Conservation (phyloP, 2,113 vertebrate genomes). For the Pyrgilauda ruficollis region DNA sequence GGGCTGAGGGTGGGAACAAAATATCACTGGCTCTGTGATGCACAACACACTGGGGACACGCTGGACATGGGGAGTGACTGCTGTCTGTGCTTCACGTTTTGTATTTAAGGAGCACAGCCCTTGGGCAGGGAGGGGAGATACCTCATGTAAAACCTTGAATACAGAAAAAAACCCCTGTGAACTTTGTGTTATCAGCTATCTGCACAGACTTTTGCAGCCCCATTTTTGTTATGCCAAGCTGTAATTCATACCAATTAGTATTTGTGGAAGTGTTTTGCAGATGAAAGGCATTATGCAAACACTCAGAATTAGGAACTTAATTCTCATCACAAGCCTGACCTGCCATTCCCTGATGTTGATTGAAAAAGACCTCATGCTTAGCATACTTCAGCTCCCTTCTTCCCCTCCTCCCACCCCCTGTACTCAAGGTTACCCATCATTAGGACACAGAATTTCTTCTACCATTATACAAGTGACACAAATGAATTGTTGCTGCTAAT, state of each 20-base stretch:
- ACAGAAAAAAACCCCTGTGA: background rate
- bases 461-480: background rate
- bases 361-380: background rate
- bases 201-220: background rate
- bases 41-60: rapidly evolving
- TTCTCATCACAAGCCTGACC: slow-evolving; percentile 58
- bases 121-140: background rate
- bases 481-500: background rate
- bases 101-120: background rate
- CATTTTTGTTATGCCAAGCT: background rate
- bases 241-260: slow-evolving; percentile 45
- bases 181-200: background rate
- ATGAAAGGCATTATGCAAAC: slow-evolving; percentile 39
- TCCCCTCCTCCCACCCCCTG: background rate
- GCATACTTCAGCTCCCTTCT: background rate
- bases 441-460: background rate
- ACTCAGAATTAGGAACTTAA: slow-evolving; percentile 48
- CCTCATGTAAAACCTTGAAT: background rate
- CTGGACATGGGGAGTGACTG: background rate
- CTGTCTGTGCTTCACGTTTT: background rate
- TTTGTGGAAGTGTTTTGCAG: slow-evolving; percentile 31
- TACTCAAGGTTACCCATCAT: background rate
- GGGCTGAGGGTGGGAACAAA: background rate
- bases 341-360: slow-evolving; percentile 5
- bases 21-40: rapidly evolving